These are phyloP conservation scores for Oscheius onirici DNA, from an alignment of 2,888 invertebrate genomes.

Conservation along the genomic window DNA sequence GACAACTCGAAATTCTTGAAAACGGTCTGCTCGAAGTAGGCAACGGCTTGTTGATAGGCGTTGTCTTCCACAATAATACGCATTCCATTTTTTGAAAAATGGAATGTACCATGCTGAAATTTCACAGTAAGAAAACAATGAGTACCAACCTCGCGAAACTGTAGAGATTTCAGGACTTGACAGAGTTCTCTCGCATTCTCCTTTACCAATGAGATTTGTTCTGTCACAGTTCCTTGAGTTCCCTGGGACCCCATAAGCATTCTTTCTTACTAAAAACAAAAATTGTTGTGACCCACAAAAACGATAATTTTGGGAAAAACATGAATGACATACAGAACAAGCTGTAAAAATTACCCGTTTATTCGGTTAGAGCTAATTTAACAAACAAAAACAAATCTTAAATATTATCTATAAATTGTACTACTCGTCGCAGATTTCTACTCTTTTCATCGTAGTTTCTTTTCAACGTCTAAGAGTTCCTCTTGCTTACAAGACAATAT, in stretches of 20 bases:
- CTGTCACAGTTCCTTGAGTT: background rate
- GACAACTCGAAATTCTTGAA: conserved; percentile 39
- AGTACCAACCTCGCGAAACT: conserved; percentile 42
- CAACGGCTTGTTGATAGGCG: conserved; percentile 42
- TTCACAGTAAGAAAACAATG: background rate
- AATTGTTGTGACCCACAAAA: too few species aligned
- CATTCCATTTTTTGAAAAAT: conserved; percentile 32
- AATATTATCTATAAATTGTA: too few species aligned
- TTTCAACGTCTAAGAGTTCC: too few species aligned
- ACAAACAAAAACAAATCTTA: too few species aligned
- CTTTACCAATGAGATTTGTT: conserved; percentile 38
- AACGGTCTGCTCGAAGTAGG: conserved; percentile 36
- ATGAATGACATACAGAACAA: background rate
- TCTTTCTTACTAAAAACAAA: background rate
- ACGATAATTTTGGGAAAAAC: too few species aligned
- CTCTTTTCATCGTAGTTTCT: too few species aligned
- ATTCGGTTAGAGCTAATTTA: too few species aligned
- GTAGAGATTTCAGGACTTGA: conserved; percentile 36
- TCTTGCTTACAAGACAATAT: too few species aligned
- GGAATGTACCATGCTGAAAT: conserved; percentile 39
- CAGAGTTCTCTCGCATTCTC: conserved; percentile 45
- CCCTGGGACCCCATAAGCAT: conserved; percentile 23
- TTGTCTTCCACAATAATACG: conserved; percentile 45
- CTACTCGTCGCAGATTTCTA: too few species aligned
- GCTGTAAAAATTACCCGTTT: background rate